Evolutionary conservation across 2,888 invertebrate genomes (phyloP).

Genomic region (Apantesis nais): DNA sequence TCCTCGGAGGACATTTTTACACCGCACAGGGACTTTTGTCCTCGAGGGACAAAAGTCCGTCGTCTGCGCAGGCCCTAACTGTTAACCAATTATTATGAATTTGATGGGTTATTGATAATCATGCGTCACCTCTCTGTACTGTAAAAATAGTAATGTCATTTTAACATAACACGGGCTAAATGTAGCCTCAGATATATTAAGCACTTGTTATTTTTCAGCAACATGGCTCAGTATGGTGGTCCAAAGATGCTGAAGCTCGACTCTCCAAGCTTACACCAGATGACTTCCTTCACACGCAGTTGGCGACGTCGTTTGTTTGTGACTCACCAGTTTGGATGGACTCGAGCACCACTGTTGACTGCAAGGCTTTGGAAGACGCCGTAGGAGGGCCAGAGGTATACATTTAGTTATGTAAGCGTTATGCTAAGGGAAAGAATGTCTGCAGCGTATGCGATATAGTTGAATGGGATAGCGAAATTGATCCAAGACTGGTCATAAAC

Average conservation of each 20-base stretch:
- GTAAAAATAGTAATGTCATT: too few species aligned
- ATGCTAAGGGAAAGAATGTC: neutral
- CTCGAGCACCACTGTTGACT: conserved; percentile 91
- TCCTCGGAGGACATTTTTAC: too few species aligned
- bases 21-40: too few species aligned
- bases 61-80: too few species aligned
- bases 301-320: conserved; percentile 91
- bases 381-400: conserved; percentile 91
- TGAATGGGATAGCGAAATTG: too few species aligned
- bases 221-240: conserved; percentile 99
- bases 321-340: conserved; percentile 99
- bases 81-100: too few species aligned
- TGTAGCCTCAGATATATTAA: neutral
- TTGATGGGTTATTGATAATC: too few species aligned
- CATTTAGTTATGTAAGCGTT: neutral
- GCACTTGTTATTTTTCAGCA: conserved; percentile 87
- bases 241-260: conserved; percentile 88
- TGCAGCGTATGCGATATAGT: too few species aligned
- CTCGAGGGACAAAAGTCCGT: too few species aligned
- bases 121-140: too few species aligned
- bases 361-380: conserved; percentile 91
- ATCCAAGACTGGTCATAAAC: too few species aligned
- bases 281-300: conserved; percentile 93
- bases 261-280: conserved; percentile 89
- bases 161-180: neutral